Conservation (phyloP, 2,888 invertebrate genomes). For the Gymnosoma rotundatum region DNA sequence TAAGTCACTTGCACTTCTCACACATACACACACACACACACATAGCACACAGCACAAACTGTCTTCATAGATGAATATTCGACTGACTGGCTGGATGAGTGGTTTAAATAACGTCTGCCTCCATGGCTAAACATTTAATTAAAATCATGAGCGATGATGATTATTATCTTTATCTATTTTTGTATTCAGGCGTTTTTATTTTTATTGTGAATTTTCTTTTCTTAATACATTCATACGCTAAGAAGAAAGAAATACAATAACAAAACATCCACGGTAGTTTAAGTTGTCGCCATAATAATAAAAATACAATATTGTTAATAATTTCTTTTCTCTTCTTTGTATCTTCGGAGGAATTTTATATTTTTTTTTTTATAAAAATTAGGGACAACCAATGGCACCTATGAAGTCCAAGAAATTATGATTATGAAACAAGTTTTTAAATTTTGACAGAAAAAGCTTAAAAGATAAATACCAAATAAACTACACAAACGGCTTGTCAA, state of each 20-base stretch:
- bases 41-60: background rate
- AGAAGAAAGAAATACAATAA: slow-evolving; percentile 24
- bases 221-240: slow-evolving; percentile 38
- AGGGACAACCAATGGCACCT: too few relatives aligned
- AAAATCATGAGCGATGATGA: slow-evolving; percentile 50
- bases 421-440: background rate
- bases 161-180: slow-evolving; percentile 49
- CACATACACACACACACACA: background rate
- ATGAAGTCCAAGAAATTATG: too few relatives aligned
- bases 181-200: slow-evolving; percentile 38
- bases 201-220: slow-evolving; percentile 16
- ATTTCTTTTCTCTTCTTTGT: background rate
- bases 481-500: too few relatives aligned
- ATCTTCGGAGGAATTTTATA: background rate
- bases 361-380: background rate
- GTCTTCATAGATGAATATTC: slow-evolving; percentile 14
- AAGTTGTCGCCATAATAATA: slow-evolving; percentile 9
- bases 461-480: too few relatives aligned
- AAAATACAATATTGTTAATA: background rate
- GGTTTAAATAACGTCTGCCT: slow-evolving; percentile 27
- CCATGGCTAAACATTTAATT: slow-evolving; percentile 56
- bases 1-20: slow-evolving; percentile 43
- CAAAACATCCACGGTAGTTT: background rate
- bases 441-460: too few relatives aligned
- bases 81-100: slow-evolving; percentile 1